Conservation (phyloP, 1,140 invertebrate genomes). For the Aethina tumida region DNA sequence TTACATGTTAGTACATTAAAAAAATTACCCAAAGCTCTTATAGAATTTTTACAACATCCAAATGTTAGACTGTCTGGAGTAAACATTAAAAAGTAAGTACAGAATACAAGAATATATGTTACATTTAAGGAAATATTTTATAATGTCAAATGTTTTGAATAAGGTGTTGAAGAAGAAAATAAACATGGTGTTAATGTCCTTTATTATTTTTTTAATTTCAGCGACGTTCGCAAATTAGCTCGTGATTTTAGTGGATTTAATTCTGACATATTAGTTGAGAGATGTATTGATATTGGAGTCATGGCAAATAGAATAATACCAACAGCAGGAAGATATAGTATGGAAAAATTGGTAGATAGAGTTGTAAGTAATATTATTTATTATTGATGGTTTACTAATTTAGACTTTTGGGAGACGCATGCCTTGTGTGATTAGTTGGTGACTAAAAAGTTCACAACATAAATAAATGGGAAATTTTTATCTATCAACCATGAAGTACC, state of each 20-base stretch:
- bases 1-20: slow-evolving; percentile 45
- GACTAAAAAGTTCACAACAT: too few relatives aligned
- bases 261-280: slow-evolving; percentile 42
- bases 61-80: slow-evolving; percentile 50
- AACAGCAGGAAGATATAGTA: slow-evolving; percentile 47
- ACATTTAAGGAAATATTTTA: too few relatives aligned
- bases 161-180: slow-evolving; percentile 3
- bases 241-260: slow-evolving; percentile 50
- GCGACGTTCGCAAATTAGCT: slow-evolving; percentile 51
- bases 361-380: too few relatives aligned
- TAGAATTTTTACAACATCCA: slow-evolving; percentile 43
- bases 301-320: slow-evolving; percentile 46
- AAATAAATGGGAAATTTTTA: too few relatives aligned
- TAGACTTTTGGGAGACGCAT: too few relatives aligned
- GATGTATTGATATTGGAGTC: slow-evolving; percentile 48
- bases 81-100: slow-evolving; percentile 52
- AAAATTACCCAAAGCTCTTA: slow-evolving; percentile 45
- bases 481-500: too few relatives aligned
- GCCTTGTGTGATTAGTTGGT: too few relatives aligned
- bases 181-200: neutral
- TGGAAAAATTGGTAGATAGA: slow-evolving; percentile 46
- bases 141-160: neutral
- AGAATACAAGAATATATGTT: slow-evolving; percentile 7
- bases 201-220: slow-evolving; percentile 30
- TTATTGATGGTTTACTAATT: too few relatives aligned